phyloP scores from a whole-genome alignment of 2,797 vertebrate genomes.

The Ctenosaura bakeri region DNA sequence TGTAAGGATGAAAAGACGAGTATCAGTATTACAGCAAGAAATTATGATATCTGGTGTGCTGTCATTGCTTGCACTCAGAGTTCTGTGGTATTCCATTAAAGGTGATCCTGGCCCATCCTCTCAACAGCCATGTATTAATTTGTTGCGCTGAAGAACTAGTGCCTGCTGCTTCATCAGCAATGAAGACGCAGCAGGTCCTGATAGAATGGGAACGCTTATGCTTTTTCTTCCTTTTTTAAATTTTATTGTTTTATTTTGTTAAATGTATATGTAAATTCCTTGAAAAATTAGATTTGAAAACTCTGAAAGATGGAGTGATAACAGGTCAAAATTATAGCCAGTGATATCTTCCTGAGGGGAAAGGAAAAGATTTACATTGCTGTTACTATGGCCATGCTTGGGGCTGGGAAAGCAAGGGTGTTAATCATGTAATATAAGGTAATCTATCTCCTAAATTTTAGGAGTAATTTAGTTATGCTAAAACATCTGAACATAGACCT shows the following conservation, averaged over 20 bases:
- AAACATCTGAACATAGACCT: conserved; percentile 34
- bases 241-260: too few relatives aligned
- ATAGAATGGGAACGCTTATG: neutral
- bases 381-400: too few relatives aligned
- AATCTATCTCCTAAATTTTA: neutral
- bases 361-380: neutral
- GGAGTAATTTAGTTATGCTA: neutral
- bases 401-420: neutral
- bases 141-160: neutral
- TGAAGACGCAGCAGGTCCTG: too few relatives aligned
- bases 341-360: neutral
- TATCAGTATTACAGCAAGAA: neutral
- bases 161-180: neutral
- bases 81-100: too few relatives aligned
- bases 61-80: neutral
- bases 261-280: too few relatives aligned
- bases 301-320: neutral
- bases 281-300: neutral
- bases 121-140: neutral
- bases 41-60: neutral
- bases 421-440: neutral
- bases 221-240: too few relatives aligned
- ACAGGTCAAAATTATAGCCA: neutral
- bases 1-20: too few relatives aligned
- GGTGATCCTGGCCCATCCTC: neutral